A percentile compares a stretch with the other conserved stretches of the same genome.
Evolutionary conservation across 1,140 invertebrate species (phyloP).

Genomic region (Drosophila quadrilineata): DNA sequence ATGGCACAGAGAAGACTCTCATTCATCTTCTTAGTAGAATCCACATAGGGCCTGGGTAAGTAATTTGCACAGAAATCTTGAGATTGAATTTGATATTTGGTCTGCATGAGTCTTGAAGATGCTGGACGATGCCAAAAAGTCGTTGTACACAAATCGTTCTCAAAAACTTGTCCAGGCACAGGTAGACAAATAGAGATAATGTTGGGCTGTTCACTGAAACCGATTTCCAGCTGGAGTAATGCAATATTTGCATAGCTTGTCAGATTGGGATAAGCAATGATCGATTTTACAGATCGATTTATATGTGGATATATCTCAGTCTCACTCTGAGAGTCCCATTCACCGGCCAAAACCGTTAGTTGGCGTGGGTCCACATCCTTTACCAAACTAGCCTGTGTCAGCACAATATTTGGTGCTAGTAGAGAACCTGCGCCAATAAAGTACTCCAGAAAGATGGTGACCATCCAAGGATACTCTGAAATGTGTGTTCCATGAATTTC

Average conservation of each 20-base stretch:
- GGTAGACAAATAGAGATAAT: conserved; percentile 12
- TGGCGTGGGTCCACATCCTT: accelerated
- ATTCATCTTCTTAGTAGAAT: neutral
- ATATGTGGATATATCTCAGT: neutral
- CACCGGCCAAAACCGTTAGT: conserved; percentile 11
- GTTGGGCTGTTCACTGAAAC: conserved; percentile 6
- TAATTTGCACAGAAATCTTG: neutral
- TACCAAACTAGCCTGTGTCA: neutral
- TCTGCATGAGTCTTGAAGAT: neutral
- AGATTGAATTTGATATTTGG: neutral
- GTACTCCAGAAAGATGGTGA: neutral
- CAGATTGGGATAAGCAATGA: neutral
- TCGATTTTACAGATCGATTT: neutral
- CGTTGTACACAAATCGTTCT: neutral
- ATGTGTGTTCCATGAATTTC: neutral
- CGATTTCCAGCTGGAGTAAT: neutral
- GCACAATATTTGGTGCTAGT: conserved; percentile 1
- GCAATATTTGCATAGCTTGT: neutral
- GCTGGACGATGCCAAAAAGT: neutral
- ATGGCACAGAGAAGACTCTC: neutral
- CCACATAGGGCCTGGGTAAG: neutral
- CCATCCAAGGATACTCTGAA: conserved; percentile 16
- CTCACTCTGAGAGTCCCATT: conserved; percentile 2
- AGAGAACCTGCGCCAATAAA: conserved; percentile 13
- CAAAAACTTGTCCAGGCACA: neutral